Percentiles rank a stretch among this genome's conserved stretches.
Evolutionary conservation across 2,113 vertebrate genomes (phyloP).

Genomic region (Paramormyrops kingsleyae): DNA sequence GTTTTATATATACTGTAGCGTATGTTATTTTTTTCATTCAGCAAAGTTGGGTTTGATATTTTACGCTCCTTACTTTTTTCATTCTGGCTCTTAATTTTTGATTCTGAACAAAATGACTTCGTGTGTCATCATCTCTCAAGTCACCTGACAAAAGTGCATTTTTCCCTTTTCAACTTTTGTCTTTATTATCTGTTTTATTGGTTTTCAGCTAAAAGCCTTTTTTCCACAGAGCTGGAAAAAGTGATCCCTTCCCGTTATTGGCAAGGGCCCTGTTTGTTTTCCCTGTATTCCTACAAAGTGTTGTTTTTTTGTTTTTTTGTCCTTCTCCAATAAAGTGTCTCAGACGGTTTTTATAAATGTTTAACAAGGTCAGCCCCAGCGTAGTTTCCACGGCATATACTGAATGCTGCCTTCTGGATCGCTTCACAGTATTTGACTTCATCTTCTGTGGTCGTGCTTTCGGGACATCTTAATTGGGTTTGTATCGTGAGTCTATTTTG

Average conservation of each 20-base stretch:
- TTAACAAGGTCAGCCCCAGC: conserved; percentile 52
- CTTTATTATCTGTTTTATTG: conserved; percentile 20
- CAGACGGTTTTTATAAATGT: conserved; percentile 56
- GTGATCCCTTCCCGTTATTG: conserved; percentile 35
- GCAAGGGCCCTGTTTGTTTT: conserved; percentile 42
- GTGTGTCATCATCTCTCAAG: not conserved
- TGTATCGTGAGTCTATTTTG: not conserved
- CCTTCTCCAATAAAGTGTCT: conserved; percentile 48
- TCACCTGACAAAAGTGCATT: conserved; percentile 4
- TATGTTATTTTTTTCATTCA: not conserved
- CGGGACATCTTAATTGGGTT: conserved; percentile 20
- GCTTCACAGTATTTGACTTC: conserved; percentile 25
- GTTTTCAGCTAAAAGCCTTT: conserved; percentile 18
- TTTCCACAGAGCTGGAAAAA: conserved; percentile 49
- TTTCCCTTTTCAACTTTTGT: not conserved
- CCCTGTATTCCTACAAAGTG: conserved; percentile 39
- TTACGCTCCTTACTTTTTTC: not conserved
- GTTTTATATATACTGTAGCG: not conserved
- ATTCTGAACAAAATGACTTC: not conserved
- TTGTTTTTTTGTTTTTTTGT: not conserved
- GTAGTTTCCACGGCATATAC: conserved; percentile 33
- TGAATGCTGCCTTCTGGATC: conserved; percentile 26
- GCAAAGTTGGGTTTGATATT: not conserved
- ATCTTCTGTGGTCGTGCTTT: conserved; percentile 22
- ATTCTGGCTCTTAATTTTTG: not conserved